Conservation (phyloP, 2,888 invertebrate species). For the Drosophila leonis region DNA sequence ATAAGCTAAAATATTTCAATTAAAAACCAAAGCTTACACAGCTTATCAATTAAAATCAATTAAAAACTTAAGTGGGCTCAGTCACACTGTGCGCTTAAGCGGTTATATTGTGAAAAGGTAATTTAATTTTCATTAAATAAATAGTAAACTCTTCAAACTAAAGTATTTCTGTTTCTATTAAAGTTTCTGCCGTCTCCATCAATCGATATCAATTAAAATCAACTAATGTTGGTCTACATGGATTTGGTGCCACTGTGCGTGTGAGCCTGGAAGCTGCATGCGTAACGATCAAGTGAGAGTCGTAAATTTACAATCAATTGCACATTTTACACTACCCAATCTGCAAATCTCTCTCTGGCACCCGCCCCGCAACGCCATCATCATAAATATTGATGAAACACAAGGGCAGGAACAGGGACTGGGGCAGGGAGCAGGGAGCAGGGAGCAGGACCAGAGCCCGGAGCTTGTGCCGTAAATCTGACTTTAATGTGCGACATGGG, state of each 20-base stretch:
- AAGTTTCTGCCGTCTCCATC: not conserved
- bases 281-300: slow-evolving; percentile 27
- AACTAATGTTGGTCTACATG: slow-evolving; percentile 20
- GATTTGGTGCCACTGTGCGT: slow-evolving; percentile 36
- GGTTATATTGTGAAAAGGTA: not conserved
- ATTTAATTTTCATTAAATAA: not conserved
- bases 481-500: slow-evolving; percentile 53
- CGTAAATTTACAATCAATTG: slow-evolving; percentile 61
- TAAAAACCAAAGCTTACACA: not conserved
- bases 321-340: slow-evolving; percentile 57
- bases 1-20: not conserved
- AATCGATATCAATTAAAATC: slow-evolving; percentile 28
- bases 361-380: slow-evolving; percentile 45
- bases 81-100: not conserved
- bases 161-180: not conserved
- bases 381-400: slow-evolving; percentile 71
- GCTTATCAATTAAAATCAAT: not conserved
- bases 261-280: slow-evolving; percentile 2
- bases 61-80: not conserved
- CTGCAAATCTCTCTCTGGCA: slow-evolving; percentile 21
- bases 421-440: not conserved
- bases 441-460: slow-evolving; percentile 6
- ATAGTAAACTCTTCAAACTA: not conserved
- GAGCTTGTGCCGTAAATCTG: slow-evolving; percentile 56
- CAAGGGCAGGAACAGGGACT: slow-evolving; percentile 5